These are phyloP conservation scores for Hydrotaea diabolus DNA, from an alignment of 2,888 invertebrate species.

Conservation along the genomic window DNA sequence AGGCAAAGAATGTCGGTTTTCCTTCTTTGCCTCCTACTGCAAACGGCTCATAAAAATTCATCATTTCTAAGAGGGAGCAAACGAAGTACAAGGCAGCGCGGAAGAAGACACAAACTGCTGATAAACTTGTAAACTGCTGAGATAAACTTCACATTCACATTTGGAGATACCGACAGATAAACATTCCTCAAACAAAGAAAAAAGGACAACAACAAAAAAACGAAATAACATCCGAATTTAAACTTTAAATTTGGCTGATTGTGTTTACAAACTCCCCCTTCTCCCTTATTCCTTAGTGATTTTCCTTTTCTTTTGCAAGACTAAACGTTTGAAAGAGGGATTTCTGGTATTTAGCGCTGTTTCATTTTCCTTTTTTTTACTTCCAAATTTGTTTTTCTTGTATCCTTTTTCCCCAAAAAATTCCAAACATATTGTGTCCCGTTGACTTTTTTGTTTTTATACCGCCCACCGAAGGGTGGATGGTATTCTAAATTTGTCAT, in stretches of 20 bases:
- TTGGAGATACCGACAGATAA: background rate
- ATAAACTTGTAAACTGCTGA: conserved; percentile 34
- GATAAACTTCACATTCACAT: conserved; percentile 17
- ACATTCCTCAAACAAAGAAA: background rate
- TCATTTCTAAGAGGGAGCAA: background rate
- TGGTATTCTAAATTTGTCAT: no score
- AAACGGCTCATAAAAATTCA: conserved; percentile 18
- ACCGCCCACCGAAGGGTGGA: no score
- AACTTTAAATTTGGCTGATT: conserved; percentile 8
- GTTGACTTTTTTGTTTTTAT: background rate
- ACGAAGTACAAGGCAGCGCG: background rate
- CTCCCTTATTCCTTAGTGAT: background rate
- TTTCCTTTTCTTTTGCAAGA: background rate
- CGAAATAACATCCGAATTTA: conserved; percentile 1
- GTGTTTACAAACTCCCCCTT: background rate
- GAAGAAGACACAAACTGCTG: conserved; percentile 2
- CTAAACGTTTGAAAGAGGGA: background rate
- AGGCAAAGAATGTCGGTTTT: conserved; percentile 8
- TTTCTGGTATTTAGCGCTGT: background rate
- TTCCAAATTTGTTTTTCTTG: no score
- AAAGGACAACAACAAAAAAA: background rate
- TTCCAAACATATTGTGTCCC: conserved; percentile 23
- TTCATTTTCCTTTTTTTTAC: background rate
- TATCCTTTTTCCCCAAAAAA: background rate
- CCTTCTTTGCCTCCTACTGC: background rate